Conservation (phyloP, 2,113 vertebrate species). For the Eulemur macaco region DNA sequence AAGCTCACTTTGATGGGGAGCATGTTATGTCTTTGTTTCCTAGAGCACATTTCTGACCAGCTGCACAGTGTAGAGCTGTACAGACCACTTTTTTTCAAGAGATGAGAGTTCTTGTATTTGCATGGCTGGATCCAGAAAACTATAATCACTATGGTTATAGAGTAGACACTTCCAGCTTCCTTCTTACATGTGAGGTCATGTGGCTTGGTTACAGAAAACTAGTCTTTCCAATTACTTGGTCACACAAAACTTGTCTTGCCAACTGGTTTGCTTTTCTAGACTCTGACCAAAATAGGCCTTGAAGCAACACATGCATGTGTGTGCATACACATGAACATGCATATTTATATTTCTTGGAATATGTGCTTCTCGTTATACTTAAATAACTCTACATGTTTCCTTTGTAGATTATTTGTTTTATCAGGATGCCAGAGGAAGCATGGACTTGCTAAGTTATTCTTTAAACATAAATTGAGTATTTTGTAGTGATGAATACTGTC, state of each 20-base stretch:
- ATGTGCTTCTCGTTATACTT: background rate
- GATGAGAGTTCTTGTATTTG: background rate
- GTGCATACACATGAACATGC: rapidly evolving
- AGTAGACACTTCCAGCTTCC: background rate
- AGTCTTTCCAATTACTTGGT: background rate
- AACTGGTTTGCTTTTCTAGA: background rate
- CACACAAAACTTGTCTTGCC: background rate
- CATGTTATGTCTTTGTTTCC: background rate
- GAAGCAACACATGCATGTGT: background rate
- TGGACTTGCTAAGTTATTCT: background rate
- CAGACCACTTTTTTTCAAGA: background rate
- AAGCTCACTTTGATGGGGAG: background rate
- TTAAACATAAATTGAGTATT: background rate
- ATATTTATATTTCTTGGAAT: background rate
- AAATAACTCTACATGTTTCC: background rate
- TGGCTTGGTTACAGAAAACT: background rate
- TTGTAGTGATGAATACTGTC: background rate
- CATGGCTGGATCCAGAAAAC: background rate
- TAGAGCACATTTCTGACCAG: background rate
- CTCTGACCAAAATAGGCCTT: background rate
- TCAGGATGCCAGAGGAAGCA: background rate
- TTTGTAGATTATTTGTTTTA: background rate
- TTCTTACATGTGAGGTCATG: background rate
- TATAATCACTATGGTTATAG: background rate
- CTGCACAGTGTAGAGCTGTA: background rate